Evolutionary conservation across 1,140 invertebrate species (phyloP).

Genomic region (Aphidius ervi): DNA sequence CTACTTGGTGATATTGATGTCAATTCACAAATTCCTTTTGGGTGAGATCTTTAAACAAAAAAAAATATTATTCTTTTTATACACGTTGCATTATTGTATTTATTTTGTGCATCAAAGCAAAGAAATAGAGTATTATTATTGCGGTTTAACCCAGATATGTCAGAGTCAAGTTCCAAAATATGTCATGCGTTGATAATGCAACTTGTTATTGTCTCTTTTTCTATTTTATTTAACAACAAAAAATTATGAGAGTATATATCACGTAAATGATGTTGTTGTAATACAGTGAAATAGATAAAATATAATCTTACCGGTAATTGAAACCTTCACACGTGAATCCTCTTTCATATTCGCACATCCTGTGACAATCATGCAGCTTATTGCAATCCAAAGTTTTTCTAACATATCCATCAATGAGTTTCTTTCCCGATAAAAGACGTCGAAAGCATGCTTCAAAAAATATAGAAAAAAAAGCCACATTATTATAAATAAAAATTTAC

Average conservation of each 20-base stretch:
- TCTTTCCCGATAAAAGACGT: conserved; percentile 64
- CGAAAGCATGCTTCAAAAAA: conserved; percentile 67
- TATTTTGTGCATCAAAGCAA: too few relatives aligned
- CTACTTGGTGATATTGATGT: conserved; percentile 63
- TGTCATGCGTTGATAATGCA: conserved; percentile 25
- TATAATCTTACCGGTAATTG: conserved; percentile 65
- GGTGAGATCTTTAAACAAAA: conserved; percentile 42
- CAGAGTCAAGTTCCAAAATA: conserved; percentile 16
- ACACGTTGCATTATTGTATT: neutral
- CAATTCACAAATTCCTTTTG: conserved; percentile 62
- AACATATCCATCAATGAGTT: conserved; percentile 62
- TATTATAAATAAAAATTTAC: conserved; percentile 6
- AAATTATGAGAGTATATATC: neutral
- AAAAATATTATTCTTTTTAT: neutral
- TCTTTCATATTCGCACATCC: conserved; percentile 69
- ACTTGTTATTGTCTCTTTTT: conserved; percentile 3
- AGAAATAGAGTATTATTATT: conserved; percentile 21
- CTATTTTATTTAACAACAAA: conserved; percentile 1
- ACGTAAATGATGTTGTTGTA: neutral
- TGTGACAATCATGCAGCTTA: conserved; percentile 67
- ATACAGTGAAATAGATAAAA: neutral
- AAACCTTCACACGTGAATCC: conserved; percentile 75
- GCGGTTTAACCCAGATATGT: conserved; percentile 26
- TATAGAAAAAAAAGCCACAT: conserved; percentile 15
- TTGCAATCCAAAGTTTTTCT: conserved; percentile 65